Percentiles rank a stretch among this genome's conserved stretches.
phyloP scores from a whole-genome alignment of 2,113 vertebrate genomes.

The Ophiodon elongatus region DNA sequence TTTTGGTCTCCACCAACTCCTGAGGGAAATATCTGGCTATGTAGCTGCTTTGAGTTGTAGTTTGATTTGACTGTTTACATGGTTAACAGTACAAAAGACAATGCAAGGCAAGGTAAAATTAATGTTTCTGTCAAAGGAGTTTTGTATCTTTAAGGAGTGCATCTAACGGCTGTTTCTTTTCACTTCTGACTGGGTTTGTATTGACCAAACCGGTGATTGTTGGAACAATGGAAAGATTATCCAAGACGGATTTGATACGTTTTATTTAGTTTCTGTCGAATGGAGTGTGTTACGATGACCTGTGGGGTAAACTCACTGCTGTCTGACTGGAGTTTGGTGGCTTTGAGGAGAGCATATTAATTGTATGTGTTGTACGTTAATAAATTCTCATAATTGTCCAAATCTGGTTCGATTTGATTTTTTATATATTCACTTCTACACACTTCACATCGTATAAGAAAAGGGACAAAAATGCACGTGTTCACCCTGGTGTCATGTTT shows the following conservation, averaged over 20 bases:
- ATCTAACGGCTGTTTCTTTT: too few species aligned
- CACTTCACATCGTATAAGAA: too few species aligned
- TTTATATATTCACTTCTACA: not conserved
- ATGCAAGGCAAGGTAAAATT: too few species aligned
- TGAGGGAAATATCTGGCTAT: not conserved
- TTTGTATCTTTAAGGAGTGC: too few species aligned
- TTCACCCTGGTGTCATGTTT: too few species aligned
- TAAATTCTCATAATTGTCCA: not conserved
- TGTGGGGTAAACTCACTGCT: not conserved
- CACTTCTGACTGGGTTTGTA: too few species aligned
- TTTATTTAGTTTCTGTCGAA: too few species aligned
- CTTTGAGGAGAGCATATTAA: not conserved
- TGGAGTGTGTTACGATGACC: not conserved
- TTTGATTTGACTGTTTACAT: not conserved
- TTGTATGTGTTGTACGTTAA: not conserved
- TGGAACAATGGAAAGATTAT: too few species aligned
- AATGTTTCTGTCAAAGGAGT: too few species aligned
- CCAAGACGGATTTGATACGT: too few species aligned
- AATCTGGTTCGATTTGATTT: not conserved
- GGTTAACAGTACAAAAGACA: not conserved
- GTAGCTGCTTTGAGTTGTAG: not conserved
- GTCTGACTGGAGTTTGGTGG: not conserved
- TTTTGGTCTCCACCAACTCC: not conserved
- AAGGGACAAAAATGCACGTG: too few species aligned
- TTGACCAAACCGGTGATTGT: too few species aligned